Conservation (phyloP, 2,797 vertebrate species). For the Enteromius anoplus region DNA sequence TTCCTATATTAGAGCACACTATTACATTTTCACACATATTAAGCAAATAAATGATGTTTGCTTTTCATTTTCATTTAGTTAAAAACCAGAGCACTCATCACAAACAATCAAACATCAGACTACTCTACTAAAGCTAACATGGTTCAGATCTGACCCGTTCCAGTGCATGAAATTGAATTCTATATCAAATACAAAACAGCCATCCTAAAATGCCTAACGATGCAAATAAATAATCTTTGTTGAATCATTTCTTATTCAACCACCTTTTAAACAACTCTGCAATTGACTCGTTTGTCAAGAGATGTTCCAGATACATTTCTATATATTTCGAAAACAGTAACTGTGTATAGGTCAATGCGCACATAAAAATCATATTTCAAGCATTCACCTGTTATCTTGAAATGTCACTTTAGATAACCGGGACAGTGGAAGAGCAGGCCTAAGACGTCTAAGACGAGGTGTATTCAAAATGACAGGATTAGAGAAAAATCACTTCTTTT, state of each 20-base stretch:
- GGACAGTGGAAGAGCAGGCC: neutral
- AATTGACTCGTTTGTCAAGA: neutral
- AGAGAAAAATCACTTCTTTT: slow-evolving; percentile 21
- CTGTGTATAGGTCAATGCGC: neutral
- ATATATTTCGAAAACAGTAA: neutral
- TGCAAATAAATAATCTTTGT: neutral
- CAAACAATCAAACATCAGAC: slow-evolving; percentile 25
- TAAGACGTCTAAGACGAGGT: slow-evolving; percentile 16
- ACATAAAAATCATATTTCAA: neutral
- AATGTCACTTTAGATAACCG: slow-evolving; percentile 3
- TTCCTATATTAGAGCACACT: slow-evolving; percentile 28
- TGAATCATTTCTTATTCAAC: slow-evolving; percentile 15
- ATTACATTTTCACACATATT: slow-evolving; percentile 44
- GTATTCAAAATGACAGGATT: slow-evolving; percentile 6
- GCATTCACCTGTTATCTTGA: neutral
- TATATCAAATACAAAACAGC: neutral
- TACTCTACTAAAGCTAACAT: slow-evolving; percentile 53
- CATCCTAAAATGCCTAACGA: slow-evolving; percentile 1
- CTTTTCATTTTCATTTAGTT: slow-evolving; percentile 62
- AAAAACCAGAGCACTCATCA: slow-evolving; percentile 50
- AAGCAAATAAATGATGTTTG: slow-evolving; percentile 61
- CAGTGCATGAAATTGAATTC: neutral
- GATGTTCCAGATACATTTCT: neutral
- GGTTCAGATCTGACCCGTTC: slow-evolving; percentile 10
- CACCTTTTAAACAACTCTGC: neutral